phyloP scores from a whole-genome alignment of 2,797 vertebrate species.

The Tokudaia muenninki region DNA sequence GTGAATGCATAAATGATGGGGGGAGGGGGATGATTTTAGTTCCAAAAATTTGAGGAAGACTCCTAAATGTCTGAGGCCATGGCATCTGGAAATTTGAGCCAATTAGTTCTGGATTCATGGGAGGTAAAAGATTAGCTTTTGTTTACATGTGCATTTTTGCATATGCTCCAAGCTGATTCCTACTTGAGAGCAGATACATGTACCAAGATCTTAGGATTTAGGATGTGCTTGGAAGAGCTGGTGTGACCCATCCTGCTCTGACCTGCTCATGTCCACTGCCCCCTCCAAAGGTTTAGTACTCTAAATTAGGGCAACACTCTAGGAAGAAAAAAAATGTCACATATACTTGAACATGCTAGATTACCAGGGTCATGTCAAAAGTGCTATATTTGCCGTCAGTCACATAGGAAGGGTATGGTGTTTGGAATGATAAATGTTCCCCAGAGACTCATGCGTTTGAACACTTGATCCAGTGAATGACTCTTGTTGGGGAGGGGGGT shows the following conservation, averaged over 20 bases:
- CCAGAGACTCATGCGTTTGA: neutral
- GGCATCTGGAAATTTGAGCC: neutral
- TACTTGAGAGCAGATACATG: neutral
- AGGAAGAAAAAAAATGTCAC: neutral
- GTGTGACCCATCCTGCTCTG: fast-evolving
- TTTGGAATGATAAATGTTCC: neutral
- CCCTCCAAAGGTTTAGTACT: neutral
- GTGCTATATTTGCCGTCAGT: neutral
- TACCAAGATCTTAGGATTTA: neutral
- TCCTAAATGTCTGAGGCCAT: neutral
- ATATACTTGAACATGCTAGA: neutral
- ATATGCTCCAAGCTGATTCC: too few species aligned
- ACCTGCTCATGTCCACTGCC: neutral
- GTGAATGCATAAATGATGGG: too few species aligned
- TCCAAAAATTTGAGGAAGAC: neutral
- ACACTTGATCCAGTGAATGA: neutral
- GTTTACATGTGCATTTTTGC: too few species aligned
- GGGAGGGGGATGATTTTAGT: neutral
- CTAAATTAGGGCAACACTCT: neutral
- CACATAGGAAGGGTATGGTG: neutral
- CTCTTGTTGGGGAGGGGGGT: neutral
- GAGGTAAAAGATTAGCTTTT: too few species aligned
- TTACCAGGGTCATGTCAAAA: neutral
- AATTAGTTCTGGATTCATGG: too few species aligned
- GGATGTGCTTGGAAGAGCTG: neutral